Evolutionary conservation across 1,140 invertebrate species (phyloP), one percentile per base, ranked within the genome.

Genomic region (Macrocentrus cingulum): DNA sequence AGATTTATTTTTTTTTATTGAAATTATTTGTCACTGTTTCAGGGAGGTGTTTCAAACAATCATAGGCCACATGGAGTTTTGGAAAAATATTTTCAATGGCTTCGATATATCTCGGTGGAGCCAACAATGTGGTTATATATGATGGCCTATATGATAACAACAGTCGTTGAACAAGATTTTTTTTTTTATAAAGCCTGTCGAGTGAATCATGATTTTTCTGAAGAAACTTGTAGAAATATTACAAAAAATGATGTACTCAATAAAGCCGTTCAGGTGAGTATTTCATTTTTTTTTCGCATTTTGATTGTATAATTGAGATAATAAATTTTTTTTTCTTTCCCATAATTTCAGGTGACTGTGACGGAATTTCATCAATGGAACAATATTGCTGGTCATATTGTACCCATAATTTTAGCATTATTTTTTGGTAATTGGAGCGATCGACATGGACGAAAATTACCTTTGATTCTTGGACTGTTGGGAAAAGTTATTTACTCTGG

Each of bases 341-440:
- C n/a, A n/a, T 13, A 25, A 23, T 48, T 59, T 18, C 68, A 90
- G 87, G 65, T 83, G 8, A 88, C 88, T 2, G 86, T 88, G 0
- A 84, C 88, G 2, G 79, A 81, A 44, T 91, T 91, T 62, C 84
- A 87, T 63, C 86, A 90, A 70, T 90, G 86, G 84, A 88, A 90
- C 61, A 84, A 85, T 45, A 85, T 91, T 2, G 84, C 87, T 0
- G 83, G 83, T 0, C 86, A 91, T 62, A 68, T 85, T 0, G 80
- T 88, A 2, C 88, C 88, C 7, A 85, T 91, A 15, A 68, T 91
- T 2, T 70, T 91, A n/a, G 87, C 89, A 0, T 76, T 91, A 22
- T 90, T 90, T 68, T 75, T 90, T 15, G 90, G 90, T 0, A 84
- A 89, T 9, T 91, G 89, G 82, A 90, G 88, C 34, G 89, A 91